Conservation (phyloP, 1,140 invertebrate genomes). For the Araneus ventricosus region DNA sequence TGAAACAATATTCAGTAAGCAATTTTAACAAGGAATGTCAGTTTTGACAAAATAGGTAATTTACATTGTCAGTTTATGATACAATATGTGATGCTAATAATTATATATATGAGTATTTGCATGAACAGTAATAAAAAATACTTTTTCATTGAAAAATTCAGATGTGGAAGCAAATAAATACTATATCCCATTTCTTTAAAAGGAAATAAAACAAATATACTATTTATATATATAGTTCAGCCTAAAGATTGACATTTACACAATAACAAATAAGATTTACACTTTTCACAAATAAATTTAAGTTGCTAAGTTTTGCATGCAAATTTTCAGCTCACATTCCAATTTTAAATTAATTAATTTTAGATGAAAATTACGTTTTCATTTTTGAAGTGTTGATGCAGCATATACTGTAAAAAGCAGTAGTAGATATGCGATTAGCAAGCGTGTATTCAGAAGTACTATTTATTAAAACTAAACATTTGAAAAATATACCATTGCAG, state of each 20-base stretch:
- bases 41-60: not conserved
- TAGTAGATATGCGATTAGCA: too few relatives aligned
- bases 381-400: too few relatives aligned
- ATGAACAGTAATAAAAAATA: conserved; percentile 20
- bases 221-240: not conserved
- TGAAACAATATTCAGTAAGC: not conserved
- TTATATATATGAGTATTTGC: conserved; percentile 17
- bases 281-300: too few relatives aligned
- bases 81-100: conserved; percentile 9
- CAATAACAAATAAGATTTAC: not conserved
- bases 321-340: not conserved
- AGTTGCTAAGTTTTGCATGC: too few relatives aligned
- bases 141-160: not conserved
- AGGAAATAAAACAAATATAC: not conserved
- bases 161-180: not conserved
- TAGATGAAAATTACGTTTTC: too few relatives aligned
- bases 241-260: not conserved
- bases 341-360: not conserved
- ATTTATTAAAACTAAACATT: too few relatives aligned
- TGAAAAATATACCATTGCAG: too few relatives aligned
- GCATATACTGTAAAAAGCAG: too few relatives aligned
- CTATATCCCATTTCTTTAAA: not conserved
- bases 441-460: too few relatives aligned
- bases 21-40: not conserved
- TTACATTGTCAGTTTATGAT: not conserved